These are phyloP conservation scores for Eupithecia insigniata DNA, from an alignment of 2,888 invertebrate species.

Conservation along the genomic window DNA sequence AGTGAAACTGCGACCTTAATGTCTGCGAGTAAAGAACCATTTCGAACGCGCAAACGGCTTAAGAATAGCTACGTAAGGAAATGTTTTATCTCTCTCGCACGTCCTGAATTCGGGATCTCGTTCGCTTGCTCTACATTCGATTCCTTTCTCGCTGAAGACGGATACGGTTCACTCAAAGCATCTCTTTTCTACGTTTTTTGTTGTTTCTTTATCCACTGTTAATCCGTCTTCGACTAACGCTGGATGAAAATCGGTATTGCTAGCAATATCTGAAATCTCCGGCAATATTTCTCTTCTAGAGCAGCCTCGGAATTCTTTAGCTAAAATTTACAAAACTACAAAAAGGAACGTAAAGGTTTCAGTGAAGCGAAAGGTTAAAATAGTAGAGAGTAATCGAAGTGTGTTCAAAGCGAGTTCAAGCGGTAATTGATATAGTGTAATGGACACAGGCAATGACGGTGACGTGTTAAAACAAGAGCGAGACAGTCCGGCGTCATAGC, in stretches of 20 bases:
- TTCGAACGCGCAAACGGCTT: constrained; percentile 75
- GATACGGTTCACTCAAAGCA: constrained; percentile 75
- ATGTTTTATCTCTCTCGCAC: constrained; percentile 83
- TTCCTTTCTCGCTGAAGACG: constrained; percentile 75
- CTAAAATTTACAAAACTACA: constrained; percentile 11
- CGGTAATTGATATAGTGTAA: constrained; percentile 81
- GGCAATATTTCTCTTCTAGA: constrained; percentile 34
- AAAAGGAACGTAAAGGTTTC: constrained; percentile 14
- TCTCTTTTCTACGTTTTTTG: constrained; percentile 81
- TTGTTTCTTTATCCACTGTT: constrained; percentile 70
- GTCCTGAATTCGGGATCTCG: constrained; percentile 75
- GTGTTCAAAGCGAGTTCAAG: constrained; percentile 56
- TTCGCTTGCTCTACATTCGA: constrained; percentile 69
- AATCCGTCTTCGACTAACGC: constrained; percentile 79
- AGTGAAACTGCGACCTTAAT: constrained; percentile 82
- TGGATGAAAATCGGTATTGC: constrained; percentile 64
- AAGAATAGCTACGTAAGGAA: constrained; percentile 83
- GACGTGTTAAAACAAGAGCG: constrained; percentile 76
- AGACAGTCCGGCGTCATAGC: constrained; percentile 65
- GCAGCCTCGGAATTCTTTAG: constrained; percentile 4
- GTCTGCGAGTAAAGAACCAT: constrained; percentile 74
- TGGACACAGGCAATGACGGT: constrained; percentile 80
- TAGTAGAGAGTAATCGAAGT: constrained; percentile 52
- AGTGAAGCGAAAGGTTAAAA: constrained; percentile 34
- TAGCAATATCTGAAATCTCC: constrained; percentile 37